Evolutionary conservation across 2,888 invertebrate species (phyloP).

Genomic region (Plagiodera versicolora): DNA sequence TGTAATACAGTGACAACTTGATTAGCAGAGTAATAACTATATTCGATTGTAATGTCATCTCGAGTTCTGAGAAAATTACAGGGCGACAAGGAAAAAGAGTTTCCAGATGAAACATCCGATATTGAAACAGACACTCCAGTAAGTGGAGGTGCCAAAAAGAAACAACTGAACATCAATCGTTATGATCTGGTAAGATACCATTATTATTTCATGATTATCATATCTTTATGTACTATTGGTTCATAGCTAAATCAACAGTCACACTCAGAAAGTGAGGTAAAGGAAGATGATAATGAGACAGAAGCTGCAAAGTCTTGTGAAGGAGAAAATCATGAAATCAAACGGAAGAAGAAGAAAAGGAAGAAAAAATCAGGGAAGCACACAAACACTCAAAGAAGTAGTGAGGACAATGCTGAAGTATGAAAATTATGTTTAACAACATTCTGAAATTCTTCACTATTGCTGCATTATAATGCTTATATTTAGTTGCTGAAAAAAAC

Average conservation of each 20-base stretch:
- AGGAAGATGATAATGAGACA: conserved; percentile 69
- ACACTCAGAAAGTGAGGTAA: conserved; percentile 69
- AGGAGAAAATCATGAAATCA: conserved; percentile 55
- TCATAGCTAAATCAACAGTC: conserved; percentile 66
- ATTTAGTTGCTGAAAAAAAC: too few relatives aligned
- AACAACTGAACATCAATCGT: conserved; percentile 65
- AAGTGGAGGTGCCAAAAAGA: conserved; percentile 58
- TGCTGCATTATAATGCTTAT: too few relatives aligned
- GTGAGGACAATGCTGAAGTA: conserved; percentile 67
- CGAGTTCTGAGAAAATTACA: conserved; percentile 68
- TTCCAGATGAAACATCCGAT: conserved; percentile 58
- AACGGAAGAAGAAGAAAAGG: conserved; percentile 62
- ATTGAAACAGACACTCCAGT: conserved; percentile 59
- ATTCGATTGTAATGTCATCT: conserved; percentile 60
- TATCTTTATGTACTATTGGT: conserved; percentile 13
- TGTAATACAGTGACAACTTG: neutral
- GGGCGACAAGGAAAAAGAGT: conserved; percentile 60
- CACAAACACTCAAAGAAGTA: conserved; percentile 58
- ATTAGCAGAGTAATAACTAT: neutral
- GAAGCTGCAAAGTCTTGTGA: conserved; percentile 61
- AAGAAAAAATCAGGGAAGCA: conserved; percentile 65
- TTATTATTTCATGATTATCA: neutral
- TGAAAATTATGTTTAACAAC: conserved; percentile 30
- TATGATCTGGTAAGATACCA: conserved; percentile 67
- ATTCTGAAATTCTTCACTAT: too few relatives aligned